Evolutionary conservation across 37 sponge, comb jelly and placozoan species (phyloP).

Genomic region (Aphrocallistes beatrix): DNA sequence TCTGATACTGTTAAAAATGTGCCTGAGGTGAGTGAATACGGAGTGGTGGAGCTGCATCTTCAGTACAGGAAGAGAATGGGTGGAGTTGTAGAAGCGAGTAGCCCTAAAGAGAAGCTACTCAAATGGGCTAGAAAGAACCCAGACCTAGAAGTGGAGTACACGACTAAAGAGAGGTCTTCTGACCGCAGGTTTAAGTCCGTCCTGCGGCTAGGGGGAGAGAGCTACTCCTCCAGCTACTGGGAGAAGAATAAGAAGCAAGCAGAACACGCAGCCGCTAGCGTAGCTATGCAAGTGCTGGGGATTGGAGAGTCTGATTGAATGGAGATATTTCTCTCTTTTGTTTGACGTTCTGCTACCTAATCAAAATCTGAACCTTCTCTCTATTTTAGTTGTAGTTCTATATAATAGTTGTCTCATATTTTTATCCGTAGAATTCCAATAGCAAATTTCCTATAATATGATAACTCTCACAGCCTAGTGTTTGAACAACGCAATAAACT

Average conservation of each 20-base stretch:
- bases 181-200: conserved; percentile 61
- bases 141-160: background rate
- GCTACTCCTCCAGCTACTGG: conserved; percentile 65
- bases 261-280: conserved; percentile 69
- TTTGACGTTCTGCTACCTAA: too few species aligned
- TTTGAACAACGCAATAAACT: too few species aligned
- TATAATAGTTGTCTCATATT: too few species aligned
- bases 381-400: too few species aligned
- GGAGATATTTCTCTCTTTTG: too few species aligned
- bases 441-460: too few species aligned
- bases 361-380: too few species aligned
- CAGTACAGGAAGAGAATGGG: conserved; percentile 32
- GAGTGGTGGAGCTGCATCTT: conserved; percentile 38
- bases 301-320: too few species aligned
- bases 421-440: too few species aligned
- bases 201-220: conserved; percentile 29
- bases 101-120: conserved; percentile 22
- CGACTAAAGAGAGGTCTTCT: background rate
- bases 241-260: conserved; percentile 59
- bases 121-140: conserved; percentile 13
- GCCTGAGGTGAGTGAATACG: conserved; percentile 54
- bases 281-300: conserved; percentile 33
- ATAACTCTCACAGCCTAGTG: too few species aligned
- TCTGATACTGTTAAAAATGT: conserved; percentile 21
- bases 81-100: background rate